phyloP scores from a whole-genome alignment of 2,797 vertebrate species.

The Antrozous pallidus region DNA sequence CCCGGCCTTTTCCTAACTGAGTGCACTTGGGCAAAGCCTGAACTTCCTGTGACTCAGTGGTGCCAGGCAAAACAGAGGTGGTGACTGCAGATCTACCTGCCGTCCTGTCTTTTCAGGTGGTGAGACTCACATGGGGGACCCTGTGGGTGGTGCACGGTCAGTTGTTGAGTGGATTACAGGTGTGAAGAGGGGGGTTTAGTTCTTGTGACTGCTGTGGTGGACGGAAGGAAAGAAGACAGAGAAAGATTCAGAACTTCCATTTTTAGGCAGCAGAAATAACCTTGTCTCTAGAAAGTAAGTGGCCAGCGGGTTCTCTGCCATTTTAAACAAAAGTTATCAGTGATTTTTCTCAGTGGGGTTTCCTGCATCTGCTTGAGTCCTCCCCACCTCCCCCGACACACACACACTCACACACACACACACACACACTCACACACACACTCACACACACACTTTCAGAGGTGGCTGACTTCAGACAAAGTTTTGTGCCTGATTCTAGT shows the following conservation, averaged over 20 bases:
- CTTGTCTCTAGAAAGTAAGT: conserved; percentile 54
- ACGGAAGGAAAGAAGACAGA: background rate
- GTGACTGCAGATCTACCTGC: background rate
- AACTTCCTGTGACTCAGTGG: background rate
- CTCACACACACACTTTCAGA: background rate
- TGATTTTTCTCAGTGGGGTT: conserved; percentile 37
- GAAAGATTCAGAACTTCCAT: conserved; percentile 24
- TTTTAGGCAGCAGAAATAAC: conserved; percentile 50
- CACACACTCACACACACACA: background rate
- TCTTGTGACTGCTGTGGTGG: background rate
- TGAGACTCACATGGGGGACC: background rate
- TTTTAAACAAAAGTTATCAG: conserved; percentile 58
- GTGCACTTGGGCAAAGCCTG: background rate
- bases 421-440: background rate
- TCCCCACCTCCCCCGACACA: background rate
- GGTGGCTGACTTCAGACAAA: background rate
- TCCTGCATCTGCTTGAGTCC: background rate
- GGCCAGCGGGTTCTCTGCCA: background rate
- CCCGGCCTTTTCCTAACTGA: background rate
- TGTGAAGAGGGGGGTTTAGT: background rate
- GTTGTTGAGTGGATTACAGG: conserved; percentile 33
- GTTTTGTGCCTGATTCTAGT: conserved; percentile 5
- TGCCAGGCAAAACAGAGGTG: background rate
- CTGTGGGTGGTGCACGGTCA: background rate
- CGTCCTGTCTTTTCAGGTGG: background rate